Percentiles rank a stretch among this genome's conserved stretches.
These are phyloP conservation scores for Pelecanus crispus DNA, from an alignment of 2,113 vertebrate species.

Conservation along the genomic window DNA sequence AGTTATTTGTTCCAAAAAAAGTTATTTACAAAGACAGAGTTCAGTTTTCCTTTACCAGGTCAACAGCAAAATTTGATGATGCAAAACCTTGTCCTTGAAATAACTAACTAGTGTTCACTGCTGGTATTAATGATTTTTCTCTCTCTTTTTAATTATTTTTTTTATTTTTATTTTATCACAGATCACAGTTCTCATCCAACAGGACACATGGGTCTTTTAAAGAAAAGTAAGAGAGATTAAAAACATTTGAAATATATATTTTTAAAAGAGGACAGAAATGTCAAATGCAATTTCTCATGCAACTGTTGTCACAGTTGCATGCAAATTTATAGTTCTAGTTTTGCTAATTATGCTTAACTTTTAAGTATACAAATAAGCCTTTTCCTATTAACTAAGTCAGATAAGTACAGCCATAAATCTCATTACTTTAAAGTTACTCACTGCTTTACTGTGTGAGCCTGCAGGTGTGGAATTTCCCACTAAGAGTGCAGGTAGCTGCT, in stretches of 20 bases:
- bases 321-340: not conserved
- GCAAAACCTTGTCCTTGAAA: not conserved
- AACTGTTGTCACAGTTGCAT: not conserved
- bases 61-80: not conserved
- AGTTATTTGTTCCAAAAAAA: not conserved
- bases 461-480: not conserved
- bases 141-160: not conserved
- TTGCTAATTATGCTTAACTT: not conserved
- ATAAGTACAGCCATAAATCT: not conserved
- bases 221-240: constrained; percentile 81
- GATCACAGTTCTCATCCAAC: constrained; percentile 19
- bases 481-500: not conserved
- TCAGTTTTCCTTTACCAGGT: not conserved
- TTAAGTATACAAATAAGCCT: not conserved
- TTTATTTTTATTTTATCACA: constrained; percentile 33
- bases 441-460: not conserved
- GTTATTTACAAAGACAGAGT: not conserved
- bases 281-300: not conserved
- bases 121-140: not conserved
- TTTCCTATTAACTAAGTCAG: not conserved
- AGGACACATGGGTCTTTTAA: constrained; percentile 85
- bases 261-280: not conserved
- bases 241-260: not conserved
- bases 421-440: not conserved
- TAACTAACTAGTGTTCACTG: not conserved